Percentiles rank a stretch among this genome's conserved stretches.
Conservation (phyloP, 2,888 invertebrate genomes). For the Acanthosepion lycidas region DNA sequence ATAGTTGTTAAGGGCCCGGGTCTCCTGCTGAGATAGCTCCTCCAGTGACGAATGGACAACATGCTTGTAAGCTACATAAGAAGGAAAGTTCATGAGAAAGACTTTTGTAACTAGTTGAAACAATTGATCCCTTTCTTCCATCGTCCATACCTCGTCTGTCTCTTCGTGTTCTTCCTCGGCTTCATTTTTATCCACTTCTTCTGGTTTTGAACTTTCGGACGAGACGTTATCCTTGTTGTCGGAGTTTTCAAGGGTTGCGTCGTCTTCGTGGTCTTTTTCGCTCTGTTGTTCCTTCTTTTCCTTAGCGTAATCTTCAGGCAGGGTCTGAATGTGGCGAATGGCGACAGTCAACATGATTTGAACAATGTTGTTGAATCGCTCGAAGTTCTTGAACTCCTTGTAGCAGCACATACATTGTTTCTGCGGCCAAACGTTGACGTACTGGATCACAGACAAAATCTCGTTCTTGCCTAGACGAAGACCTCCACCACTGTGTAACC, state of each 20-base stretch:
- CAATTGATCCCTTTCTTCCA: constrained; percentile 90
- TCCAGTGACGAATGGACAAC: constrained; percentile 86
- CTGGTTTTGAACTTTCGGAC: constrained; percentile 35
- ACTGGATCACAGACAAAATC: constrained; percentile 87
- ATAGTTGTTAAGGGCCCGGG: constrained; percentile 84
- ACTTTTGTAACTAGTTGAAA: constrained; percentile 90
- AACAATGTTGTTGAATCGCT: constrained; percentile 89
- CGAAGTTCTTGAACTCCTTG: constrained; percentile 92
- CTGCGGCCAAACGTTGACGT: constrained; percentile 91
- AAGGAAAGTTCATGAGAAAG: constrained; percentile 89
- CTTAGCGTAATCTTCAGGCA: constrained; percentile 66
- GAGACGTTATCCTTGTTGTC: constrained; percentile 48
- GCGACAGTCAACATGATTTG: constrained; percentile 89
- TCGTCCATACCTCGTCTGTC: constrained; percentile 79
- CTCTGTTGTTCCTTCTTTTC: constrained; percentile 54
- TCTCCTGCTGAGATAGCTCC: constrained; percentile 88
- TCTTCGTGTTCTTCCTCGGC: constrained; percentile 53
- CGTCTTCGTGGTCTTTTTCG: constrained; percentile 51
- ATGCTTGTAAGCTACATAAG: constrained; percentile 84
- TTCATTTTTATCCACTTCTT: constrained; percentile 53
- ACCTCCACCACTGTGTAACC: constrained; percentile 67
- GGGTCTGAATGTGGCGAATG: constrained; percentile 82
- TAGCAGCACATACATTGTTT: constrained; percentile 97
- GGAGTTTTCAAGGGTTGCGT: constrained; percentile 50
- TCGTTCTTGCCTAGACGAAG: constrained; percentile 78